A percentile compares a stretch with the other conserved stretches of the same genome.
These are phyloP conservation scores for Catostylus mosaicus DNA, from an alignment of 30 jellyfish, hydroid and myxozoan species.

Conservation along the genomic window DNA sequence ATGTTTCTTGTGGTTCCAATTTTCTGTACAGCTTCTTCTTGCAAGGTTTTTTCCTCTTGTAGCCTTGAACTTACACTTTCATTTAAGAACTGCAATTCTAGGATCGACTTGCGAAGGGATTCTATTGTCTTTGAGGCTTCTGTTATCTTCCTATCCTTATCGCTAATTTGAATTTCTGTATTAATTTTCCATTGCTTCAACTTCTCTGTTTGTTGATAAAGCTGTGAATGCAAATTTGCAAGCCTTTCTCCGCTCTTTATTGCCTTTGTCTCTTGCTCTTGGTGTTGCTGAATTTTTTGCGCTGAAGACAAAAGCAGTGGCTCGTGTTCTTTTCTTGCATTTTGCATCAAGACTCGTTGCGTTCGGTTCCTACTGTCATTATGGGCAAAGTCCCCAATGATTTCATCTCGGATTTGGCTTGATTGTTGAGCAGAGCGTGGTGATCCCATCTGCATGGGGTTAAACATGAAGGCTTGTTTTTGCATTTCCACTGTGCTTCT, in stretches of 20 bases:
- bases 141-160: constrained; percentile 75
- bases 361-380: constrained; percentile 17
- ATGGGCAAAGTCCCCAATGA: constrained; percentile 28
- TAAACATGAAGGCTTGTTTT: constrained; percentile 32
- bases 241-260: constrained; percentile 72
- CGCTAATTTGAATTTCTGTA: constrained; percentile 83
- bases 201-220: constrained; percentile 97
- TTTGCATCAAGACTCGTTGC: constrained; percentile 6
- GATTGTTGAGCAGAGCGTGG: constrained; percentile 21
- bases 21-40: constrained; percentile 88
- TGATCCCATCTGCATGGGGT: constrained; percentile 43
- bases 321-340: constrained; percentile 29
- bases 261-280: constrained; percentile 69
- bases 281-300: constrained; percentile 57
- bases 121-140: constrained; percentile 90
- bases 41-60: constrained; percentile 75
- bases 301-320: constrained; percentile 65
- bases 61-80: constrained; percentile 80
- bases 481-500: constrained; percentile 28
- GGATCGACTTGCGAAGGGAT: constrained; percentile 83
- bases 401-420: constrained; percentile 22
- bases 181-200: constrained; percentile 87
- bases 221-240: constrained; percentile 75
- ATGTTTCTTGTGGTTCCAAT: constrained; percentile 81
- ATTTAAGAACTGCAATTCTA: constrained; percentile 88